Evolutionary conservation across 2,888 invertebrate genomes (phyloP), one percentile per base, ranked within the genome.

Genomic region (Petrolisthes cinctipes): DNA sequence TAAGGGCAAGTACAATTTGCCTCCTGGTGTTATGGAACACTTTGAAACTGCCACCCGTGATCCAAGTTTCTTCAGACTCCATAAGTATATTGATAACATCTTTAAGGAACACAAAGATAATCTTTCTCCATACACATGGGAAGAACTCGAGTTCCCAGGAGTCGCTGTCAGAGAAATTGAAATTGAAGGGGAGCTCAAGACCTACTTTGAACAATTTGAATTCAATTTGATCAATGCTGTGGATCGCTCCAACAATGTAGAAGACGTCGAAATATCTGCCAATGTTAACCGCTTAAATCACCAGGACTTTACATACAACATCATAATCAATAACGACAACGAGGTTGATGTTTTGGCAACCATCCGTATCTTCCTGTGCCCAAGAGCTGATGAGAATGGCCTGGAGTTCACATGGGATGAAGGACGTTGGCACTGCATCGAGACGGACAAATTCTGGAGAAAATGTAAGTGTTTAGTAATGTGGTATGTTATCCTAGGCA

Each of bases 61-160:
- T 92, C 96, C 96, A 53, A 94, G 95, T 76, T 96, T 95, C 94
- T 96, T 95, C 92, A 94, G 94, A 92, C 93, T 96, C 86, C 94
- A 93, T 94, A 94, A 94, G 92, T 94, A 94, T 91, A 93, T 96
- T 88, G 95, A 95, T 92, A 95, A 95, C 92, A 94, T 95, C 82
- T 95, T 95, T 92, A 92, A 93, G 91, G 94, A 94, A 81, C 95
- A 95, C 94, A 95, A 95, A 92, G 92, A 93, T 90, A 94, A 94
- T 90, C 93, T 95, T 80, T 93, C 94, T n/a, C 93, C 94, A 20
- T 96, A 96, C 93, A 94, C 94, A 9, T 93, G 93, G 86, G 94
- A 91, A 53, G 90, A 91, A 53, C 89, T 91, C 68, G 88, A 90
- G 23, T 89, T 90, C 82, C 71, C 75, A 0, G 88, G 86, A 11